Base-by-base conservation (phyloP, 2,888 invertebrate species). In the Brachycybe producta region DNA sequence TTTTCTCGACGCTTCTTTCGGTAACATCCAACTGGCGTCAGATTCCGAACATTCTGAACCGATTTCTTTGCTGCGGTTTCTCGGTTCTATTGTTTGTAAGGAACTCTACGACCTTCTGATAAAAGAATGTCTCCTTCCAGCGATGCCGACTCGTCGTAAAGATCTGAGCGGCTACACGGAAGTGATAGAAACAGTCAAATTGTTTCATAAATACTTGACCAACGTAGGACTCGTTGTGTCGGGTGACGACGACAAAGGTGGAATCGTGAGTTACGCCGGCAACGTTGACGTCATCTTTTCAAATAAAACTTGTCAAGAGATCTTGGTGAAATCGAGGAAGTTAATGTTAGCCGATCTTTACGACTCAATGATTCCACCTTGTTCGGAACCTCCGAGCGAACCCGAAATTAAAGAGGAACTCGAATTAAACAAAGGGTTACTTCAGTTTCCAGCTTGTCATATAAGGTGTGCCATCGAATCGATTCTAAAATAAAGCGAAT, bases 271-370 rank as follows among this genome's bases (percentile, higher is more conserved):
- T 34, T 87, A 83, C 62, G 75, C 80, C 2, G 73, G 76, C 24
- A 79, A 84, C 64, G 76, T 86, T 51, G 82, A 86, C 62, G 70
- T 75, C 4, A 68, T 84, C 28, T 87, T 84, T 66, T 79, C 83
- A 28, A 77, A 81, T 61, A 83, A 82, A 60, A 79, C 82, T 47
- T 81, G 82, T 57, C 75, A 79, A 59, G 75, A 79, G 56, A 78
- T 84, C 55, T 65, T 84, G 49, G 75, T 76, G 50, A 72, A 71
- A 44, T 84, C 87, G 0, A 71, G 79, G 32, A 70, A 67, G 53
- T 77, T 88, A 40, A 84, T 88, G 78, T 75, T 78, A 48, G 81
- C 82, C 61, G 85, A 88, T 66, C 72, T 90, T 47, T 84, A 87
- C 64, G 75, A 79, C 2, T 41, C 34, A 8, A n/a, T 17, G 5